A percentile compares a stretch with the other conserved stretches of the same genome.
Conservation (phyloP, 2,113 vertebrate species). For the Vidua macroura region DNA sequence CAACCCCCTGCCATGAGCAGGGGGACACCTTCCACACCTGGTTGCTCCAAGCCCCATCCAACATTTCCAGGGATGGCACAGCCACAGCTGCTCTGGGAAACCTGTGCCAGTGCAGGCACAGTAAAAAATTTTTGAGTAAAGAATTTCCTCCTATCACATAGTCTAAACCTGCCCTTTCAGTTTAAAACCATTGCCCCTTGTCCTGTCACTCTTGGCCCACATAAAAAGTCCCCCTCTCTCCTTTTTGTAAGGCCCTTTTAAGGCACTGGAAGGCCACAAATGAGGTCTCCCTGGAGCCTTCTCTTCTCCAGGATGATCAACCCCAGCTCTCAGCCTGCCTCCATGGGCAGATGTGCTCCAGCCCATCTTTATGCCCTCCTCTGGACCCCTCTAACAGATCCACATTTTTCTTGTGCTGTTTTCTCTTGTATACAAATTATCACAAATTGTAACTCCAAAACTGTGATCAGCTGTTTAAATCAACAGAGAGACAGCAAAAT, state of each 20-base stretch:
- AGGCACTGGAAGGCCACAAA: background rate
- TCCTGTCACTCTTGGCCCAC: background rate
- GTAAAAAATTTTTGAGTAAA: background rate
- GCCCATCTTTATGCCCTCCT: background rate
- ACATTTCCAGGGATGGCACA: background rate
- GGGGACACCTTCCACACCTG: background rate
- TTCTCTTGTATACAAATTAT: background rate
- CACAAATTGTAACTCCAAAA: background rate
- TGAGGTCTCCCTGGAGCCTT: background rate
- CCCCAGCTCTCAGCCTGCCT: background rate
- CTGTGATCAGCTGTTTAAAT: background rate
- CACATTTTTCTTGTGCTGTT: background rate
- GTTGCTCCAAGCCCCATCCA: background rate
- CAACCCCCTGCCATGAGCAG: background rate
- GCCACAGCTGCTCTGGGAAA: background rate
- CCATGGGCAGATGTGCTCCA: background rate
- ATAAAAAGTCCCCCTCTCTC: background rate
- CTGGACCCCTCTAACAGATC: background rate
- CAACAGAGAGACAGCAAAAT: background rate
- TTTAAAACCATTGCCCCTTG: background rate
- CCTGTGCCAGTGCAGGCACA: background rate
- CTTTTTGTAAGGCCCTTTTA: background rate
- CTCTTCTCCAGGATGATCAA: background rate
- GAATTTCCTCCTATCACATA: background rate
- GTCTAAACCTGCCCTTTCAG: background rate